These are phyloP conservation scores for Pseudomyrmex sp. DNA, from an alignment of 1,140 invertebrate species.

Conservation along the genomic window DNA sequence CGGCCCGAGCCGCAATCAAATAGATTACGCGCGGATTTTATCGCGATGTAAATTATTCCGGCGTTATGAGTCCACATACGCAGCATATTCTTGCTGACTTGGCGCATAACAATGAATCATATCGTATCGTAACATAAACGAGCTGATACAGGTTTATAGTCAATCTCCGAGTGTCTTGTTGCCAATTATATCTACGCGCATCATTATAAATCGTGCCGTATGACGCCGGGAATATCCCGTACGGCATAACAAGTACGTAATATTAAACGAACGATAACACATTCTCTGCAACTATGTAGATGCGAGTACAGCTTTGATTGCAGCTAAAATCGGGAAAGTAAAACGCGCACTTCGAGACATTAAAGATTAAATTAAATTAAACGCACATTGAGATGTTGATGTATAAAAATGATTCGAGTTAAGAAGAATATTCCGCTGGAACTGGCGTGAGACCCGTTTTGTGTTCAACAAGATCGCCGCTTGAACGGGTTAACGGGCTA, in stretches of 20 bases:
- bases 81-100: conserved; percentile 16
- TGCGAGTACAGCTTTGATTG: no score
- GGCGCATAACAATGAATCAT: conserved; percentile 62
- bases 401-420: neutral
- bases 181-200: neutral
- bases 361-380: no score
- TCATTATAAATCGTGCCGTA: conserved; percentile 2
- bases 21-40: conserved; percentile 65
- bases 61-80: conserved; percentile 20
- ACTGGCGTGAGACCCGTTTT: neutral
- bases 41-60: conserved; percentile 63
- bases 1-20: conserved; percentile 61
- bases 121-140: conserved; percentile 39
- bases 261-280: no score
- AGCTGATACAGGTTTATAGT: neutral
- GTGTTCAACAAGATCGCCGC: neutral
- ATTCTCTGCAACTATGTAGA: no score
- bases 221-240: neutral
- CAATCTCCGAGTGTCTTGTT: conserved; percentile 21
- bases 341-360: no score
- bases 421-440: neutral
- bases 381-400: no score
- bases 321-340: no score
- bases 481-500: conserved; percentile 14
- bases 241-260: neutral